Percentiles rank a stretch among this genome's conserved stretches.
phyloP scores from a whole-genome alignment of 2,113 vertebrate species.

The Pteronura brasiliensis region DNA sequence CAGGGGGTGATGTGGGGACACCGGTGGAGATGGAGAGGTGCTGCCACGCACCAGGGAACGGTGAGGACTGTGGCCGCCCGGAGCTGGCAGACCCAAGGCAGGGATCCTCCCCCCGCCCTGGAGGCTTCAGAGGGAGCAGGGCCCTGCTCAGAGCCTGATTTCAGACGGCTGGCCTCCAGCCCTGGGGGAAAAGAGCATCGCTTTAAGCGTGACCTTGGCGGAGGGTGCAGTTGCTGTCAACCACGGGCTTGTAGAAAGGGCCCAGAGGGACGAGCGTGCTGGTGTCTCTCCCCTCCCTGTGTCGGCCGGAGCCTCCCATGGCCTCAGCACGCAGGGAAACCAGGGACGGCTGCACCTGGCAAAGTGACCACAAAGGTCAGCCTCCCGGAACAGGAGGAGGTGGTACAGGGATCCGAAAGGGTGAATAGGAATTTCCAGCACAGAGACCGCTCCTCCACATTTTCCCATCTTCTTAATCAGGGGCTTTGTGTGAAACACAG shows the following conservation, averaged over 20 bases:
- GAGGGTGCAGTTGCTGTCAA: neutral
- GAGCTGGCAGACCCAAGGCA: neutral
- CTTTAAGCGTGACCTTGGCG: neutral
- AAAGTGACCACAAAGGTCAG: neutral
- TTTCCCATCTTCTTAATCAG: neutral
- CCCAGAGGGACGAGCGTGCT: neutral
- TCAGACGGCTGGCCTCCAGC: neutral
- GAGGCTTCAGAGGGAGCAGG: neutral
- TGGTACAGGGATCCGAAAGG: neutral
- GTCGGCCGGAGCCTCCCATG: rapidly evolving
- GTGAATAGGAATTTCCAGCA: too few relatives aligned
- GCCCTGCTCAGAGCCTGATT: neutral
- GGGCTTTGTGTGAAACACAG: neutral
- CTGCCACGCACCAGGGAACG: neutral
- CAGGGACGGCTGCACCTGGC: too few relatives aligned
- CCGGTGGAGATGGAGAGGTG: rapidly evolving
- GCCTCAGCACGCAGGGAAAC: neutral
- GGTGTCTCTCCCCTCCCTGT: neutral
- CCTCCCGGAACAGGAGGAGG: neutral
- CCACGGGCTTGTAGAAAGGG: too few relatives aligned
- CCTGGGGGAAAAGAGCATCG: neutral
- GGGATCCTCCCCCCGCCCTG: neutral
- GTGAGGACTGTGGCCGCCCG: neutral
- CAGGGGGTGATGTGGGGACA: neutral
- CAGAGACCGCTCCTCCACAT: too few relatives aligned